A percentile compares a stretch with the other conserved stretches of the same genome.
phyloP scores from a whole-genome alignment of 2,113 vertebrate genomes.

The Callocephalon fimbriatum region DNA sequence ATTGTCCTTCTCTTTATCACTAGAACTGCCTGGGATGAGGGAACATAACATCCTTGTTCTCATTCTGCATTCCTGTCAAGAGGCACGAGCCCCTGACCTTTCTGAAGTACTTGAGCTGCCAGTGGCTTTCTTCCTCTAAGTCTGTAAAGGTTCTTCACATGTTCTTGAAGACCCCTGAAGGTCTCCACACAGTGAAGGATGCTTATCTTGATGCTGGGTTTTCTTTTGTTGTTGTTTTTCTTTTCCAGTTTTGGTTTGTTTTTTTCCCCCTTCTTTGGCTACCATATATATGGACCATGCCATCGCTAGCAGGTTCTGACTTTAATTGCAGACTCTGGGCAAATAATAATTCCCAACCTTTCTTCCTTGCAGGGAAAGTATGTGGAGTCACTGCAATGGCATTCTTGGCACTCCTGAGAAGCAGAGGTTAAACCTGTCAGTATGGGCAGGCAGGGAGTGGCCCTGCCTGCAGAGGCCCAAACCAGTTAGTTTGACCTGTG shows the following conservation, averaged over 20 bases:
- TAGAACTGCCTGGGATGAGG: background rate
- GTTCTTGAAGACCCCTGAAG: background rate
- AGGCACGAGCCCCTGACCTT: background rate
- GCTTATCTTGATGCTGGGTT: background rate
- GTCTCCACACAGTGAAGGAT: background rate
- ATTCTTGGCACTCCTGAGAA: constrained; percentile 25
- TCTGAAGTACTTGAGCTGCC: background rate
- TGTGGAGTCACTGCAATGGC: background rate
- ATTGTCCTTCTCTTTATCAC: constrained; percentile 37
- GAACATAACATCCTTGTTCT: constrained; percentile 47
- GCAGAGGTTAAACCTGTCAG: constrained; percentile 42
- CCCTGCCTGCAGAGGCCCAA: background rate
- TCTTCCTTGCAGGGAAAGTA: constrained; percentile 57
- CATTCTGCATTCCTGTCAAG: background rate
- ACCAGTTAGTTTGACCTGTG: background rate
- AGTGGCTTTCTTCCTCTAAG: background rate
- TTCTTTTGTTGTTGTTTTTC: background rate
- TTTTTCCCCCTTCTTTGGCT: background rate
- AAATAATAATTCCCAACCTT: constrained; percentile 16
- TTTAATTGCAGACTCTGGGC: background rate
- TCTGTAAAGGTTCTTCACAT: background rate
- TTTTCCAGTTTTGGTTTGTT: background rate
- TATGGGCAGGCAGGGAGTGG: constrained; percentile 7
- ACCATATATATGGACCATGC: background rate
- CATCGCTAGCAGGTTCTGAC: background rate